These are phyloP conservation scores for Petrocephalus schoutedeni DNA, from an alignment of 2,797 vertebrate species.

Conservation along the genomic window DNA sequence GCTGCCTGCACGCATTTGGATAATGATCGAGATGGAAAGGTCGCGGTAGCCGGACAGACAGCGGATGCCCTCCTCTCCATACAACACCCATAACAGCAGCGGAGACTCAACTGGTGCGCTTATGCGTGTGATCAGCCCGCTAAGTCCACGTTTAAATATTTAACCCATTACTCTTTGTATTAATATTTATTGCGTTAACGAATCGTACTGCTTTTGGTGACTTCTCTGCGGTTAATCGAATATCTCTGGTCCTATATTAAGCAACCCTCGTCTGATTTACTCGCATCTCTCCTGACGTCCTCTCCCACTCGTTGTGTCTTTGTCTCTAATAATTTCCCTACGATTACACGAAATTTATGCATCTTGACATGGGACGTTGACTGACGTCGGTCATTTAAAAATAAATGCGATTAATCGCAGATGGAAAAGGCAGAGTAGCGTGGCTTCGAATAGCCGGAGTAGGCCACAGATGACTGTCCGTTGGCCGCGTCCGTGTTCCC, in stretches of 20 bases:
- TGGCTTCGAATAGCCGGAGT: conserved; percentile 41
- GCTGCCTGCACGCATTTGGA: not conserved
- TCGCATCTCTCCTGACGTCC: not conserved
- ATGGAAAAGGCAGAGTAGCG: not conserved
- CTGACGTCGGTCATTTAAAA: not conserved
- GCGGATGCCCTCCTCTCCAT: not conserved
- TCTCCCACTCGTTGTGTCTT: not conserved
- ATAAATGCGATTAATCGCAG: not conserved
- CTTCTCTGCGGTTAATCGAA: not conserved
- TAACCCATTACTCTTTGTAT: not conserved
- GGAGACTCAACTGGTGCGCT: not conserved
- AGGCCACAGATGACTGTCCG: conserved; percentile 52
- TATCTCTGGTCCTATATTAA: not conserved
- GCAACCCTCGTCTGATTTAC: not conserved
- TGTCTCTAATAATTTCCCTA: not conserved
- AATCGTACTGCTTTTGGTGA: not conserved
- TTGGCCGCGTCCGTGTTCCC: conserved; percentile 25
- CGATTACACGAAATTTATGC: not conserved
- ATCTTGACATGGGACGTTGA: not conserved
- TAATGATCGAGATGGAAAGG: not conserved
- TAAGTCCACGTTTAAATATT: not conserved
- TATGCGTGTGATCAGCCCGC: not conserved
- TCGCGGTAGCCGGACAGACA: not conserved
- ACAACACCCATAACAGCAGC: not conserved
- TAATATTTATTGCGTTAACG: not conserved